phyloP scores from a whole-genome alignment of 2,888 invertebrate species.

The Gymnosoma rotundatum region DNA sequence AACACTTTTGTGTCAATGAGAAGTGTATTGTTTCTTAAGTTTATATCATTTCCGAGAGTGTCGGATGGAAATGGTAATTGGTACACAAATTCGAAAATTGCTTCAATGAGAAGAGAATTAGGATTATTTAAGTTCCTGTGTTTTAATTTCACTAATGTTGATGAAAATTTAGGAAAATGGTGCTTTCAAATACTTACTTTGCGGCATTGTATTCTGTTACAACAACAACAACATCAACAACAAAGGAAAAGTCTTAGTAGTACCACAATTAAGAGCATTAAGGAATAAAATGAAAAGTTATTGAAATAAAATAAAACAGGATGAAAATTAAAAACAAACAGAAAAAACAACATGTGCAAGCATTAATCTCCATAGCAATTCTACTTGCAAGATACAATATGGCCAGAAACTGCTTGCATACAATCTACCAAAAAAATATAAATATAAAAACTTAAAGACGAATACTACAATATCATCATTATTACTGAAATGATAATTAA shows the following conservation, averaged over 20 bases:
- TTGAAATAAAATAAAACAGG: conserved; percentile 50
- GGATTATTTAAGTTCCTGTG: background rate
- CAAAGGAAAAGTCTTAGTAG: conserved; percentile 18
- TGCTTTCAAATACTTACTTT: conserved; percentile 62
- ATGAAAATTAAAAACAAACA: background rate
- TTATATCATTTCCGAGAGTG: conserved; percentile 65
- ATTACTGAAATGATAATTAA: conserved; percentile 59
- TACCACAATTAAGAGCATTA: conserved; percentile 56
- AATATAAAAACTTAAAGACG: conserved; percentile 7
- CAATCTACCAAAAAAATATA: background rate
- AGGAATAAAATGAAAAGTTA: conserved; percentile 47
- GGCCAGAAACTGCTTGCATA: conserved; percentile 36
- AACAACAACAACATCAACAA: conserved; percentile 31
- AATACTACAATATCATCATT: conserved; percentile 45
- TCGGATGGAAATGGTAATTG: conserved; percentile 9
- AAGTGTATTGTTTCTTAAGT: conserved; percentile 22
- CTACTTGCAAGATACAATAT: conserved; percentile 47
- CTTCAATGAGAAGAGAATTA: conserved; percentile 47
- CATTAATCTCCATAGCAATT: conserved; percentile 7
- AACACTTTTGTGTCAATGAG: conserved; percentile 21
- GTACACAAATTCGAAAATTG: conserved; percentile 64
- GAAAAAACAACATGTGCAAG: background rate
- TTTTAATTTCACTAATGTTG: conserved; percentile 44
- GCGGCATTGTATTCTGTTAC: conserved; percentile 62
- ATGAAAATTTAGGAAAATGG: conserved; percentile 45